These are phyloP conservation scores for Psittacula derbiana DNA, from an alignment of 2,797 vertebrate species.

Conservation along the genomic window DNA sequence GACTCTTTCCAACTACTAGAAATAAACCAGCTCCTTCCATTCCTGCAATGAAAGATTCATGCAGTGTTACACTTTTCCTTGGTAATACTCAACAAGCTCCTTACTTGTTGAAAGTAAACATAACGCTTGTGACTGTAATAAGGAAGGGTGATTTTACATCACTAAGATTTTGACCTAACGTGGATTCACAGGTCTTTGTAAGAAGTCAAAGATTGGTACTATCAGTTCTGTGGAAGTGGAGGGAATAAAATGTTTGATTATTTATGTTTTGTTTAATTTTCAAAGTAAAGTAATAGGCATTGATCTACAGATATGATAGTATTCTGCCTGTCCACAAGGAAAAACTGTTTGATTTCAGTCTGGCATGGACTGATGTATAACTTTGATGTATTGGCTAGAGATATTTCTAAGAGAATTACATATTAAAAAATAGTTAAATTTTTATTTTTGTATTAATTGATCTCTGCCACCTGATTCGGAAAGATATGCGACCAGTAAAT, in stretches of 20 bases:
- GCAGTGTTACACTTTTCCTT: not conserved
- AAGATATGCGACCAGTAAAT: constrained; percentile 35
- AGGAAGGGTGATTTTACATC: not conserved
- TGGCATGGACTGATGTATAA: not conserved
- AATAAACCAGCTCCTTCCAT: not conserved
- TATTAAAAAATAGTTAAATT: constrained; percentile 49
- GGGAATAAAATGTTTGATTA: constrained; percentile 33
- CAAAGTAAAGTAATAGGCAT: constrained; percentile 17
- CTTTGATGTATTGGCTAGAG: constrained; percentile 52
- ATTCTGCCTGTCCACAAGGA: not conserved
- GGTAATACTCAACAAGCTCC: not conserved
- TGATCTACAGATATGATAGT: constrained; percentile 50
- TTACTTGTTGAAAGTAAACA: not conserved
- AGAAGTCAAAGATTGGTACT: not conserved
- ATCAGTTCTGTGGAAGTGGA: not conserved
- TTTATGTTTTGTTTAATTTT: constrained; percentile 35
- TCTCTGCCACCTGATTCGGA: constrained; percentile 30
- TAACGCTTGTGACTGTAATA: not conserved
- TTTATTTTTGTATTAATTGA: constrained; percentile 48
- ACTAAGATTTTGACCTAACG: not conserved
- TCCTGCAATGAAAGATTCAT: not conserved
- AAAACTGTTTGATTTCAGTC: constrained; percentile 31
- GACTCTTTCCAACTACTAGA: not conserved
- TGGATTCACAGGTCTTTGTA: not conserved
- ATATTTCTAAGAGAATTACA: constrained; percentile 46